Conservation (phyloP, 2,113 vertebrate species). For the Astur gentilis region DNA sequence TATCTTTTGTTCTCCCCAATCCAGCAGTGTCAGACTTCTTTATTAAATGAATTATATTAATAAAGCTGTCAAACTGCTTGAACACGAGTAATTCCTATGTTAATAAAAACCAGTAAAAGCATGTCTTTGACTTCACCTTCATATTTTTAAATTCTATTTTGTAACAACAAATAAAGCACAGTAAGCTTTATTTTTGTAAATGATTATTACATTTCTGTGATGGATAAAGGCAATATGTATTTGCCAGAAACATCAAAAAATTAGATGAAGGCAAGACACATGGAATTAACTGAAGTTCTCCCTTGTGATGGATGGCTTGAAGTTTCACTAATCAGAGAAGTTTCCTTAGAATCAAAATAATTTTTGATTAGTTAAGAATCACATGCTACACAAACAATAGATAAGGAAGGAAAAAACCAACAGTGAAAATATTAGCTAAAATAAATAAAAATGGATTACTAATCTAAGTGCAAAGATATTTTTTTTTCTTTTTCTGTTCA, state of each 20-base stretch:
- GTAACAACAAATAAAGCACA: neutral
- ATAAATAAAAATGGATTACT: slow-evolving; percentile 23
- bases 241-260: slow-evolving; percentile 19
- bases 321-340: neutral
- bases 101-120: slow-evolving; percentile 5
- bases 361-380: neutral
- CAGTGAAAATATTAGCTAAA: neutral
- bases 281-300: neutral
- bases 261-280: neutral
- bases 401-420: neutral
- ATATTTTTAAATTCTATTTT: neutral
- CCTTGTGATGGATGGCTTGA: neutral
- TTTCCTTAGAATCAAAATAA: neutral
- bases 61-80: neutral
- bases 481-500: neutral
- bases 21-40: neutral
- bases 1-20: neutral
- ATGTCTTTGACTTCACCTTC: neutral
- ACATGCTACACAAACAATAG: neutral
- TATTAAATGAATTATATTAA: slow-evolving; percentile 15
- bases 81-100: neutral
- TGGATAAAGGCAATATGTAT: neutral
- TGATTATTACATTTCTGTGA: neutral
- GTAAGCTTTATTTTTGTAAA: neutral
- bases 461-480: neutral